These are phyloP conservation scores for Protophormia terraenovae DNA, from an alignment of 2,888 invertebrate genomes.

Conservation along the genomic window DNA sequence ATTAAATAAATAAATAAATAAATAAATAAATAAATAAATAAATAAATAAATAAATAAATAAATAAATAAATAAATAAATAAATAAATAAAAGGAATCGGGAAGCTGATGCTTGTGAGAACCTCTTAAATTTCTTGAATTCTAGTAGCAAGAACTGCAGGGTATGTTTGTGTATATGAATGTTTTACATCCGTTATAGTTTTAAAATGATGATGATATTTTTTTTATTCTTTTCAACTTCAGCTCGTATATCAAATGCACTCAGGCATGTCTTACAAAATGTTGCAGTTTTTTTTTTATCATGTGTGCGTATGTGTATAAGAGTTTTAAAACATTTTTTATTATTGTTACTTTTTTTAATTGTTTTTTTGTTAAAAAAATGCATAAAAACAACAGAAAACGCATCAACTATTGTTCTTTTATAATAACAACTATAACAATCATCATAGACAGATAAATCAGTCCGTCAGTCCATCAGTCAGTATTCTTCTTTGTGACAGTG, in stretches of 20 bases:
- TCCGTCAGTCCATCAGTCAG: slow-evolving; percentile 2
- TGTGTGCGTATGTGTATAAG: background rate
- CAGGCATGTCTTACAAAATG: slow-evolving; percentile 60
- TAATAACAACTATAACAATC: background rate
- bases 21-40: no score
- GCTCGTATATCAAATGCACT: slow-evolving; percentile 65
- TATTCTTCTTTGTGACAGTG: slow-evolving; percentile 53
- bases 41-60: no score
- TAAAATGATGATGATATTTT: slow-evolving; percentile 24
- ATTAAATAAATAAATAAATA: no score
- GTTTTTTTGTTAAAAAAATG: background rate
- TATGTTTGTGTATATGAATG: background rate
- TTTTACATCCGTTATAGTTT: slow-evolving; percentile 62
- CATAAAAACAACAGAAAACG: background rate
- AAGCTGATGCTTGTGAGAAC: no score
- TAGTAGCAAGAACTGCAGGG: background rate
- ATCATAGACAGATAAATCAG: slow-evolving; percentile 11
- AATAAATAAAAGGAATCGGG: no score
- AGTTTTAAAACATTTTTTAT: background rate
- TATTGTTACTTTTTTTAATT: background rate
- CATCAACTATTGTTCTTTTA: slow-evolving; percentile 31
- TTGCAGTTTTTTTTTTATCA: slow-evolving; percentile 54
- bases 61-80: no score
- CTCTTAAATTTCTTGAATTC: no score
- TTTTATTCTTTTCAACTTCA: slow-evolving; percentile 19